Evolutionary conservation across 64 coral and sea anemone genomes (phyloP), one percentile per base, ranked within the genome.

Genomic region (Exaiptasia diaphana): DNA sequence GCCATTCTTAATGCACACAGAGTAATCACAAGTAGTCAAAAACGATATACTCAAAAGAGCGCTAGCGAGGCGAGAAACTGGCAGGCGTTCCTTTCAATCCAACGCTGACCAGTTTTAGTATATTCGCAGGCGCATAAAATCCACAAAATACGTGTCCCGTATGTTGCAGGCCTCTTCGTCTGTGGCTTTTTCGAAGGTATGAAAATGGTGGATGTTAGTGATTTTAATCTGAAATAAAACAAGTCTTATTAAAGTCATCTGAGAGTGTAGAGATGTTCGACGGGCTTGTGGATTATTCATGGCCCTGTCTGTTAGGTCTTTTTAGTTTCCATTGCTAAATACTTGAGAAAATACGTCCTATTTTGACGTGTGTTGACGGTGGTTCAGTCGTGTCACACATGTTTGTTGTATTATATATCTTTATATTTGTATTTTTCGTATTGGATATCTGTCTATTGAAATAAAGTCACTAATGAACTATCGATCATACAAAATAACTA

Each of bases 131-230:
- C 18, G 39, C 69, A 21, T 40, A 14, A 40, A 49, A 22, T 73
- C 45, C 24, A 32, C 27, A 18, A 45, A 73, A 5, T 9, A 25
- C 57, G 50, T 28, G 26, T 89, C 91, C 91, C 91, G 91, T 62
- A 94, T 94, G 63, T 57, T 3, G 53, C 17, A 39, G 25, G 25
- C 59, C 91, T 94, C 86, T 94, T 89, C 86, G 49, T 60, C 86
- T 64, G 86, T 89, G 80, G 70, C 79, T 85, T 89, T 89, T 78
- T 39, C 32, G 65, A 94, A 88, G 91, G 86, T 84, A 85, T 59
- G 91, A 42, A 71, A 83, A 50, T 15, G 18, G 17, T 27, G 10
- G 5, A 15, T 13, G 5, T 0, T 14, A 31, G 11, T 33, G 21
- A 40, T 25, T 67, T 5, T 2, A 78, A 86, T 77, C 75, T 70